Conservation (phyloP, 2,888 invertebrate species). For the Octodonta nipae region DNA sequence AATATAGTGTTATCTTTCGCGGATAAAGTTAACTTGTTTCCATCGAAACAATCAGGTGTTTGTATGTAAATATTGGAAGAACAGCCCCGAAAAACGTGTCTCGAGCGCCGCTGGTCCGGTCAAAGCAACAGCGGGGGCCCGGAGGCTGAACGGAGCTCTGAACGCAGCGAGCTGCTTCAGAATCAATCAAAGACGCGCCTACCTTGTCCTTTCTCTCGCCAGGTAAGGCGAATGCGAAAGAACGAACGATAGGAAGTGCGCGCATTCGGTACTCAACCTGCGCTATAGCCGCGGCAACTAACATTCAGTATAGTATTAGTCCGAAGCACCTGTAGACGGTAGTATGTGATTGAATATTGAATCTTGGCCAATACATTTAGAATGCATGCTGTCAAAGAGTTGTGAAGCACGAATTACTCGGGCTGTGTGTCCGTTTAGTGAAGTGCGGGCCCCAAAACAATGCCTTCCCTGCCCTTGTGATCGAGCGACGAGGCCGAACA, state of each 20-base stretch:
- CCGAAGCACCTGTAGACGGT: conserved; percentile 39
- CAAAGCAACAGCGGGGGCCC: conserved; percentile 43
- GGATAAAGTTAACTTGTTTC: too few species aligned
- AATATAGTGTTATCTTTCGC: too few species aligned
- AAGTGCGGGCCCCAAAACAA: conserved; percentile 25
- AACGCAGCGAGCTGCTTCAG: conserved; percentile 30
- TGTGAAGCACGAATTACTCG: conserved; percentile 28
- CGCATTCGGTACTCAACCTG: conserved; percentile 21
- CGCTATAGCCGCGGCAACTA: conserved; percentile 33
- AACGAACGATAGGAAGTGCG: conserved; percentile 15
- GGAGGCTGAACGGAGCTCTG: conserved; percentile 48
- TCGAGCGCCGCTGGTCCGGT: conserved; percentile 33
- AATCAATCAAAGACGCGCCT: conserved; percentile 24
- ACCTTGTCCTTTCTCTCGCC: conserved; percentile 19
- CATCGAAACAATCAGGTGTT: too few species aligned
- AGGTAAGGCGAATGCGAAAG: conserved; percentile 11
- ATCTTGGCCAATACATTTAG: conserved; percentile 22
- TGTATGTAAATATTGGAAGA: too few species aligned
- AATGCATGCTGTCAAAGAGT: conserved; percentile 28
- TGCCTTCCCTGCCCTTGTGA: conserved; percentile 20
- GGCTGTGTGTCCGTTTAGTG: conserved; percentile 30
- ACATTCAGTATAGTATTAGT: conserved; percentile 39
- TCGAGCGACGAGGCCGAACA: conserved; percentile 19
- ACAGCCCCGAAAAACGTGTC: conserved; percentile 2
- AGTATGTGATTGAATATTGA: conserved; percentile 35